Base-by-base conservation (phyloP, 1,140 invertebrate species). In the Oedothorax gibbosus region DNA sequence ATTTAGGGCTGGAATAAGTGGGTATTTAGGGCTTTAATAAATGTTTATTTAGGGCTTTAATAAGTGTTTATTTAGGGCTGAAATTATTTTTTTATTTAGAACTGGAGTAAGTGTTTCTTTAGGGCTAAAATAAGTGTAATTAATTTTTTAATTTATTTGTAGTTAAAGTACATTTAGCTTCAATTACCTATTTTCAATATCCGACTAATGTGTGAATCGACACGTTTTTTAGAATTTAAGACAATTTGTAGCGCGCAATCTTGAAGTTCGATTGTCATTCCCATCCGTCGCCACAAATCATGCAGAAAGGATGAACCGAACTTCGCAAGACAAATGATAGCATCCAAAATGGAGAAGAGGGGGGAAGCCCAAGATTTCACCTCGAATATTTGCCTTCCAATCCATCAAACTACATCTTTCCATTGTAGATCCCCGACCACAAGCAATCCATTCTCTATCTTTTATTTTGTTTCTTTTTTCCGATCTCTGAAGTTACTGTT, bases 391-490 rank as follows among this genome's bases (percentile, higher is more conserved):
- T 83, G 81, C 71, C 71, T 75, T 83, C 62, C 81, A 83, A 83
- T 83, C 81, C 81, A 83, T 83, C 81, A 83, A 64, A 83, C 71
- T 75, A 73, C 81, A 83, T 83, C 79, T 82, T 82, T 82, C 79
- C 79, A 72, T 82, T 73, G 79, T 72, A 71, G 79, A 82, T 54
- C 79, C 71, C 50, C 64, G 69, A 83, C 81, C 81, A 20, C 81
- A 83, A 75, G 81, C 81, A 64, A 75, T 75, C 81, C 81, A 73
- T 83, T 75, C 60, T 56, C 60, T 11, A 14, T 18, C 15, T 73
- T 72, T 72, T 72, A 51, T 57, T 69, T 69, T 69, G 21, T 71
- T 80, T 64, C 66, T 83, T 75, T 60, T 68, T 78, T 66, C 20
- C 60, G 81, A 73, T 75, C 69, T 75, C 81, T 66, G 71, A 73